Conservation (phyloP, 2,113 vertebrate species). For the Paramormyrops kingsleyae region DNA sequence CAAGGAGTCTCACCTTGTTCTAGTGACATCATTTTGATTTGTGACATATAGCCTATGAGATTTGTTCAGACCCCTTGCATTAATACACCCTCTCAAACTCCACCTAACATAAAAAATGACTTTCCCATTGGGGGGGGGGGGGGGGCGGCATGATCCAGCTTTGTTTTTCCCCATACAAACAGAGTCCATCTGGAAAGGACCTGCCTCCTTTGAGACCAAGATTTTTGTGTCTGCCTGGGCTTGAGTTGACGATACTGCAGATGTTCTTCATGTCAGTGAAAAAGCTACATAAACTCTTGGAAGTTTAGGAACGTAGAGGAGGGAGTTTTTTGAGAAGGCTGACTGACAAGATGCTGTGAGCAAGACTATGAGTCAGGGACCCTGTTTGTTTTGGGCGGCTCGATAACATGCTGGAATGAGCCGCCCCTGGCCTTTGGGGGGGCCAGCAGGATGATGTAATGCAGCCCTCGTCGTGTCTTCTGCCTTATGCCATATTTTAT, state of each 20-base stretch:
- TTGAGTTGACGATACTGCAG: background rate
- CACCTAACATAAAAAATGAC: background rate
- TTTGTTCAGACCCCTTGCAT: background rate
- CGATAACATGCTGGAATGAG: background rate
- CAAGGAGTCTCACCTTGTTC: background rate
- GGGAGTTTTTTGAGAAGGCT: background rate
- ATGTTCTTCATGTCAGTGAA: background rate
- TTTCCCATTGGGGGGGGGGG: background rate
- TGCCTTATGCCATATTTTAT: conserved; percentile 18
- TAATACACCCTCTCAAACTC: background rate
- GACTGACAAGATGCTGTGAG: background rate
- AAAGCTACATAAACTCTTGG: background rate
- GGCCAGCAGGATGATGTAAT: conserved; percentile 19
- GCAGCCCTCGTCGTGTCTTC: conserved; percentile 30
- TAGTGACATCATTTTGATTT: background rate
- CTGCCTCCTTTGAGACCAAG: background rate
- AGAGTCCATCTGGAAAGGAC: background rate
- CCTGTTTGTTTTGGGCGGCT: background rate
- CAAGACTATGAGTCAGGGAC: background rate
- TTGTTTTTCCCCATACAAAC: background rate
- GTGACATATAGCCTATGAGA: background rate
- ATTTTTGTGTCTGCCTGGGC: background rate
- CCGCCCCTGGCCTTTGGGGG: background rate
- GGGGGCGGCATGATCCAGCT: background rate
- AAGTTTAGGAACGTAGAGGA: background rate